Base-by-base conservation (phyloP, 2,797 vertebrate species). In the Sarcoramphus papa region DNA sequence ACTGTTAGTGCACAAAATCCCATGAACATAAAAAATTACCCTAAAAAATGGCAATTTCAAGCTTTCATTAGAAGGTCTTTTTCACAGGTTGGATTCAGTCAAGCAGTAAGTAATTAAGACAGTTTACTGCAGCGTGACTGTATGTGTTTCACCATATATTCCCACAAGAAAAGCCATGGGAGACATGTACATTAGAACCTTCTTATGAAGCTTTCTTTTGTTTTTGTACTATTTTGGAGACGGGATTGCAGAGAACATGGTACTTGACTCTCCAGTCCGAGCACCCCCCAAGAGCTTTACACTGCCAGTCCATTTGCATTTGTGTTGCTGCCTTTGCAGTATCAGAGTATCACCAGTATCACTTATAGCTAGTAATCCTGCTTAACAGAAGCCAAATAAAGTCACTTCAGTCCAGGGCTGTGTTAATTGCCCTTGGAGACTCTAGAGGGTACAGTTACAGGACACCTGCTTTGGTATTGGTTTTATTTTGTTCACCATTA, bases 41-140 rank as follows among this genome's bases (percentile, higher is more conserved):
- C 81, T 89, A 95, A 95, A 96, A 97, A 83, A 87, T 78, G 67
- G n/a, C 56, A 80, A 89, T 94, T 82, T 85, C 77, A 93, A 95
- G 78, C 37, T 85, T 94, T 88, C 72, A 72, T 85, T 94, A 88
- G 40, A 63, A 74, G 56, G 45, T 78, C 64, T 92, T 90, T 91
- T 83, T 93, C 87, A 85, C 64, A 92, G 74, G 84, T 79, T 92
- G 85, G 82, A 89, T 51, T 94, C 88, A 94, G 53, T 92, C 81
- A 83, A 93, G 78, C 41, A 80, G 30, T 74, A 92, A 89, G 80
- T 68, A 93, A 92, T 94, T 93, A 95, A 90, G 77, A 63, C 40
- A 92, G 82, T 92, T 82, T 93, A 76, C 47, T 80, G 74, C 40
- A 70, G 63, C 2, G 0, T 78, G 77, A 74, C 85, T 67, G 17